Evolutionary conservation across 2,797 vertebrate species (phyloP).

Genomic region (Premnoplex brunnescens): DNA sequence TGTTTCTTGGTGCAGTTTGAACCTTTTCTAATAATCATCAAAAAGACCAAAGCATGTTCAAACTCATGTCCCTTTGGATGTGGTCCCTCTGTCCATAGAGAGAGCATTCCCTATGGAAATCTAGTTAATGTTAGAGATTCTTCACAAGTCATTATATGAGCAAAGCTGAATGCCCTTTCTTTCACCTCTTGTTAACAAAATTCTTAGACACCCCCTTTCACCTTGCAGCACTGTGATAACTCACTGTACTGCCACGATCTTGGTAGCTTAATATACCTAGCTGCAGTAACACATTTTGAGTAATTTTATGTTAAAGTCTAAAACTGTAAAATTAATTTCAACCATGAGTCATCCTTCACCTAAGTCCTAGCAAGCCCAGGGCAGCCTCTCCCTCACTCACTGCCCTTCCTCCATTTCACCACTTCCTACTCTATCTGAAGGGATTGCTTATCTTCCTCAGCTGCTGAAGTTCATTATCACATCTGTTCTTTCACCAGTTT

Average conservation of each 20-base stretch:
- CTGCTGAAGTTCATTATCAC: background rate
- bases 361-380: background rate
- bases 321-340: background rate
- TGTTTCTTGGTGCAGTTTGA: background rate
- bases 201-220: background rate
- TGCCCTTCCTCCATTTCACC: background rate
- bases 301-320: background rate
- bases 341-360: background rate
- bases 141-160: background rate
- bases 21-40: background rate
- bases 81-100: background rate
- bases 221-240: background rate
- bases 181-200: background rate
- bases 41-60: background rate
- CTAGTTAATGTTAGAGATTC: background rate
- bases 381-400: background rate
- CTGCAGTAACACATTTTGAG: background rate
- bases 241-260: background rate
- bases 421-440: background rate
- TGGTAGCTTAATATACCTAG: background rate
- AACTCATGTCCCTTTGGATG: accelerated
- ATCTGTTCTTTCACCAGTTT: background rate
- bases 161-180: background rate
- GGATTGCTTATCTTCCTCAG: background rate
- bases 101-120: background rate